Base-by-base conservation (phyloP, 2,113 vertebrate species). In the Proteles cristata region DNA sequence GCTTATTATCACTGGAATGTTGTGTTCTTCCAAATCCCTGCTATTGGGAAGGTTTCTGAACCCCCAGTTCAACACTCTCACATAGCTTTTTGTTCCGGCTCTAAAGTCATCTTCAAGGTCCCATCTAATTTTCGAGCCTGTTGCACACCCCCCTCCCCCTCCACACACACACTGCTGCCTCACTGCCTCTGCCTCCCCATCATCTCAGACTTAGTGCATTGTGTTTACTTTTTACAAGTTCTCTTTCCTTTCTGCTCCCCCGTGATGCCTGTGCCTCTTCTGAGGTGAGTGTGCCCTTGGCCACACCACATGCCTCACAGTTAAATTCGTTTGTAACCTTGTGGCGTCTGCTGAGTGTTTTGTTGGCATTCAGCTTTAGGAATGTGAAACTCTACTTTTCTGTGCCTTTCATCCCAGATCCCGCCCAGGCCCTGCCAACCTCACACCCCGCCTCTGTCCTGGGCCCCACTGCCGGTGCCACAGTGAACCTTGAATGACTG, bases 391-490 rank as follows among this genome's bases (percentile, higher is more conserved):
- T 39, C 43, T 86, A 74, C 48, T 53, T 77, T 58, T 21, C 25
- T 82, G 43, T 53, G 65, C 21, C 69, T 74, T 39, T 15, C 15
- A 4, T 61, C 21, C 21, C 19, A 10, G 45, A 3, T 48, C 16
- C 15, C 15, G 4, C 2, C 11, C 7, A 17, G 80, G 65, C 50
- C 0, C 0, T 17, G 39, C 71, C 11, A 1, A 1, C 71, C 71
- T 45, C 71, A 26, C 71, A 7, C 26, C 11, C 39, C 1, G 9
- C 23, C 73, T 26, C 39, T 3, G 11, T 76, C 43, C 25, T 74
- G 35, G 39, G 21, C 69, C 39, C 6, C 55, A 4, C 0, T 9
- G 1, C 2, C 0, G 16, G 1, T 2, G 2, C 15, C 35, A 26
- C 26, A 25, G 5, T 10, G 9, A 82, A 35, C 43, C 63, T 33